Percentiles rank a stretch among this genome's conserved stretches.
These are phyloP conservation scores for Idris sp. DNA, from an alignment of 1,140 invertebrate genomes.

Conservation along the genomic window DNA sequence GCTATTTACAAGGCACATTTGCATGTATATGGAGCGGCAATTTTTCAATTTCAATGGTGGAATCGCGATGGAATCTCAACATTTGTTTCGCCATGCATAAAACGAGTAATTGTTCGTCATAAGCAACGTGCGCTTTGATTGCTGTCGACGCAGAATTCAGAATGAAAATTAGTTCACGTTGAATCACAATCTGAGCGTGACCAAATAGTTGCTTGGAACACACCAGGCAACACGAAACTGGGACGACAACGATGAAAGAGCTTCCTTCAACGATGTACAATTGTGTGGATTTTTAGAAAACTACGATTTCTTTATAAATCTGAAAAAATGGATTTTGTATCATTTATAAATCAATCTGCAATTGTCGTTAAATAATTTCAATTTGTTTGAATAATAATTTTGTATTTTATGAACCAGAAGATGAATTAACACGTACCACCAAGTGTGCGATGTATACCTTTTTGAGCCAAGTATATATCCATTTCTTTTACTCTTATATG, in stretches of 20 bases:
- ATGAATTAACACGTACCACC: conserved; percentile 65
- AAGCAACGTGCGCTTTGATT: conserved; percentile 53
- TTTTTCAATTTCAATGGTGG: conserved; percentile 61
- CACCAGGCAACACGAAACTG: conserved; percentile 26
- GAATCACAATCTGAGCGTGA: conserved; percentile 47
- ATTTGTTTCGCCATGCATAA: conserved; percentile 65
- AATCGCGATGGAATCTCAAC: conserved; percentile 62
- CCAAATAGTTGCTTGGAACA: conserved; percentile 33
- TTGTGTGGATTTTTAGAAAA: too few species aligned
- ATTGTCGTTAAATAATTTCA: too few species aligned
- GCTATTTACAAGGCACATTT: conserved; percentile 19
- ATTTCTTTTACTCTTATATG: conserved; percentile 32
- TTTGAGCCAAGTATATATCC: conserved; percentile 18
- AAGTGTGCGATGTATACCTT: conserved; percentile 52
- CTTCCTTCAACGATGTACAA: too few species aligned
- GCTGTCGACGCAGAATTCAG: conserved; percentile 50
- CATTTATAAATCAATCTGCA: too few species aligned
- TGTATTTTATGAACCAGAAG: too few species aligned
- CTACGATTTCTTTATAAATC: too few species aligned
- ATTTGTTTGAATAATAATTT: too few species aligned
- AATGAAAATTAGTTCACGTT: conserved; percentile 51
- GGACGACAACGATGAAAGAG: too few species aligned
- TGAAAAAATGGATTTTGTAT: too few species aligned
- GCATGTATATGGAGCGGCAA: conserved; percentile 55
- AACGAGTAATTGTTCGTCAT: conserved; percentile 62